Evolutionary conservation across 2,113 vertebrate genomes (phyloP), one percentile per base, ranked within the genome.

Genomic region (Suricata suricatta): DNA sequence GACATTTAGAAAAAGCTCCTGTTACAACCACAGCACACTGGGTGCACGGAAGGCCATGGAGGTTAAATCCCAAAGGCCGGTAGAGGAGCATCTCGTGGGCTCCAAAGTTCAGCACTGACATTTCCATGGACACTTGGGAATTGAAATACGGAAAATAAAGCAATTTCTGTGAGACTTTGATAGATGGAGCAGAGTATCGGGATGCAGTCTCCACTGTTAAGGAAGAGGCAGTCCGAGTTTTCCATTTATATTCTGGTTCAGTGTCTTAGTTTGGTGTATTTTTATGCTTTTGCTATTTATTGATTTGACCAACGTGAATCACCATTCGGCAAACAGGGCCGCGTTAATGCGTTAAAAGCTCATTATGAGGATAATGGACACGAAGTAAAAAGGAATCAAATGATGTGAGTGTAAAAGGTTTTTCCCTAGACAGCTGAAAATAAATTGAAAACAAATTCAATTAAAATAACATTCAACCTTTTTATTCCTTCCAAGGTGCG

Each of bases 381-480:
- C 2, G 80, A 98, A 99, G 98, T 98, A 98, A 98, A 98, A 98
- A 98, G 98, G 98, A 99, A 99, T 98, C 98, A 99, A 98, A 98
- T 97, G 98, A 97, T 98, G 97, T 96, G 95, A 7, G 27, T 98
- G 97, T 97, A 98, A 98, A 98, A 98, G 98, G 97, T 94, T 98
- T 98, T 97, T 98, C 98, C 98, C 98, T 50, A 98, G 98, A 99
- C 97, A 98, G 96, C 98, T 95, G 97, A 97, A 98, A 98, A 98
- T 98, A 99, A 99, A 99, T 99, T 98, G 98, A 98, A 99, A 99
- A 98, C 98, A 99, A 99, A 99, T 99, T 98, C 98, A 99, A 99
- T 99, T 99, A 99, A 99, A 99, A 98, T 98, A 99, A 98, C 98
- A 98, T 98, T 98, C 98, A 98, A 98, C 98, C 98, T 98, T 98